phyloP scores from a whole-genome alignment of 2,888 invertebrate species.

The Trichogramma dendrolimi region DNA sequence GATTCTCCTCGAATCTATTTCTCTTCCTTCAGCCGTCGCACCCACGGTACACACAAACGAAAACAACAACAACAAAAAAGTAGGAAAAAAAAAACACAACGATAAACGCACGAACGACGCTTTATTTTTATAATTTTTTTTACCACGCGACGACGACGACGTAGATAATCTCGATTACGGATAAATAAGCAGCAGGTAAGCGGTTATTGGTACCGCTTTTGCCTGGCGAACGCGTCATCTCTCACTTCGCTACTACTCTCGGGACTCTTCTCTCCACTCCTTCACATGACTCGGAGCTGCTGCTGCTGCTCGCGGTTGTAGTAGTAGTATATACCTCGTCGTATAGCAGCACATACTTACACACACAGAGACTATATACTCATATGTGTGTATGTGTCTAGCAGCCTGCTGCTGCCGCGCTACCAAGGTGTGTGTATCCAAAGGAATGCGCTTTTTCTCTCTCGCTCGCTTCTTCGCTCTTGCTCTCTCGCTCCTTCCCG shows the following conservation, averaged over 20 bases:
- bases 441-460: neutral
- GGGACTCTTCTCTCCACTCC: too few relatives aligned
- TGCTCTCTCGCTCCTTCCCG: neutral
- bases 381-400: neutral
- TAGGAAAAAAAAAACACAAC: too few relatives aligned
- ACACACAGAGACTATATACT: constrained; percentile 29
- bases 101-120: too few relatives aligned
- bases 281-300: neutral
- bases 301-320: constrained; percentile 8
- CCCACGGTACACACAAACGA: constrained; percentile 32
- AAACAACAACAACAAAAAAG: constrained; percentile 25
- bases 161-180: too few relatives aligned
- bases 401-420: neutral
- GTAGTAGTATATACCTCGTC: constrained; percentile 16
- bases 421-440: too few relatives aligned
- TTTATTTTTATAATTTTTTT: too few relatives aligned
- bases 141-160: too few relatives aligned
- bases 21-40: constrained; percentile 13
- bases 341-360: constrained; percentile 8
- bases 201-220: too few relatives aligned
- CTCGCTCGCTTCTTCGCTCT: neutral
- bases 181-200: too few relatives aligned
- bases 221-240: too few relatives aligned
- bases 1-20: constrained; percentile 1
- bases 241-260: too few relatives aligned